A percentile compares a stretch with the other conserved stretches of the same genome.
Conservation (phyloP, 2,113 vertebrate species). For the Dipodomys ordii region DNA sequence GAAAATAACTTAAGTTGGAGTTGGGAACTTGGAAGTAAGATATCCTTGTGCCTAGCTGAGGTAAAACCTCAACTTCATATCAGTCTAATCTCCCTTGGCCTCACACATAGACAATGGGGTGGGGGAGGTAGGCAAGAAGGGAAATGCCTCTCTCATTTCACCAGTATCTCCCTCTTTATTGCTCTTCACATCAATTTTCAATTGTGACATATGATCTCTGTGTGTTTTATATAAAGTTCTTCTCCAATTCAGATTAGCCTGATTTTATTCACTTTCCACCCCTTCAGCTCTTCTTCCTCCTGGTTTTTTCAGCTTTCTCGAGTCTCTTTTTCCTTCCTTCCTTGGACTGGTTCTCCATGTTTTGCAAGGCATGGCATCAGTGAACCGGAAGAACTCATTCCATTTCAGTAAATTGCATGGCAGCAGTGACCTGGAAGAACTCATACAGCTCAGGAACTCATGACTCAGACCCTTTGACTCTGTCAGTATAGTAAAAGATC, state of each 20-base stretch:
- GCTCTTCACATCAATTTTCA: slow-evolving; percentile 25
- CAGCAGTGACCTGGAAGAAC: not conserved
- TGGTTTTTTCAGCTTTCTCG: not conserved
- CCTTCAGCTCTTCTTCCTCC: not conserved
- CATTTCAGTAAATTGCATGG: not conserved
- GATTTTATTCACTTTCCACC: not conserved
- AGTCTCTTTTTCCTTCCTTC: not conserved
- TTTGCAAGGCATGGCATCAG: not conserved
- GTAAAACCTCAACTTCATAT: not conserved
- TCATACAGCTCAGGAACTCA: not conserved
- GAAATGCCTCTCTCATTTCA: not conserved
- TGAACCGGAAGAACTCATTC: not conserved
- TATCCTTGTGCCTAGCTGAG: not conserved
- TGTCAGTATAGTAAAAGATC: not conserved
- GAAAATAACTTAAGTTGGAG: slow-evolving; percentile 9
- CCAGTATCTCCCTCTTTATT: not conserved
- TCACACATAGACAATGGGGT: not conserved
- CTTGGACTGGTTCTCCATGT: not conserved
- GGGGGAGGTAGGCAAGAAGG: not conserved
- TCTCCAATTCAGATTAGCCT: not conserved
- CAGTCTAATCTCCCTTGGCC: not conserved
- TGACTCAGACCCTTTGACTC: not conserved
- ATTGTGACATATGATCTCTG: not conserved
- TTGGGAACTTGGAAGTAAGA: not conserved
- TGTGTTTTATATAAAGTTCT: not conserved